These are phyloP conservation scores for Epiblema foenella DNA, from an alignment of 2,888 invertebrate species.

Conservation along the genomic window DNA sequence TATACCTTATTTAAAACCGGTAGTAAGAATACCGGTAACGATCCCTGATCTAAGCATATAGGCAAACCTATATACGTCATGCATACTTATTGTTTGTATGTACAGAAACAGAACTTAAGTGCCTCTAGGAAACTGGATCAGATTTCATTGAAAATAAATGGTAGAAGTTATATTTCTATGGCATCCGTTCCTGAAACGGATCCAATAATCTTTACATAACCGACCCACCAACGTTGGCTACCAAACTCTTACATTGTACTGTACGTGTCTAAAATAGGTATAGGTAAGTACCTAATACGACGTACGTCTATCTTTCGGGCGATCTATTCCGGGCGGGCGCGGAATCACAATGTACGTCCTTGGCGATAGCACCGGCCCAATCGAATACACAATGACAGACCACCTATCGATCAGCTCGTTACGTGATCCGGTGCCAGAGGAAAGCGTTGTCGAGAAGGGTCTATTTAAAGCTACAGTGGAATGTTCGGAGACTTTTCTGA, in stretches of 20 bases:
- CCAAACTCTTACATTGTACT: constrained; percentile 9
- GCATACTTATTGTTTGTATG: too few species aligned
- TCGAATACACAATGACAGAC: constrained; percentile 77
- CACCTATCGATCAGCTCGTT: constrained; percentile 62
- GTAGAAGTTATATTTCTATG: too few species aligned
- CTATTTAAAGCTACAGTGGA: not conserved
- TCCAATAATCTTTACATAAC: not conserved
- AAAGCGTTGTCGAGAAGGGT: not conserved
- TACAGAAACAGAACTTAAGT: too few species aligned
- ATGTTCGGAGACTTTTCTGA: not conserved
- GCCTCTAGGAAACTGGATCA: too few species aligned
- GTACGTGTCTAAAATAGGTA: constrained; percentile 25
- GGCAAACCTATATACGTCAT: too few species aligned
- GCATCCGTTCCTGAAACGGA: not conserved
- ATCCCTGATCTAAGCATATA: too few species aligned
- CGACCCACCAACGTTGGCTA: not conserved
- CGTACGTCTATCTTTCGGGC: constrained; percentile 58
- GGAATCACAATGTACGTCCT: constrained; percentile 80
- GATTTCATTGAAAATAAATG: not conserved
- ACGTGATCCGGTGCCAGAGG: constrained; percentile 21
- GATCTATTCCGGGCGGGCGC: constrained; percentile 77
- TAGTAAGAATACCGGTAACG: too few species aligned
- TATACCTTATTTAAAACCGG: too few species aligned
- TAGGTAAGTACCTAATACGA: too few species aligned
- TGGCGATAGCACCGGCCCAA: constrained; percentile 72